A percentile compares a stretch with the other conserved stretches of the same genome.
phyloP scores from a whole-genome alignment of 2,888 invertebrate species.

The Cerceris ruficornis region DNA sequence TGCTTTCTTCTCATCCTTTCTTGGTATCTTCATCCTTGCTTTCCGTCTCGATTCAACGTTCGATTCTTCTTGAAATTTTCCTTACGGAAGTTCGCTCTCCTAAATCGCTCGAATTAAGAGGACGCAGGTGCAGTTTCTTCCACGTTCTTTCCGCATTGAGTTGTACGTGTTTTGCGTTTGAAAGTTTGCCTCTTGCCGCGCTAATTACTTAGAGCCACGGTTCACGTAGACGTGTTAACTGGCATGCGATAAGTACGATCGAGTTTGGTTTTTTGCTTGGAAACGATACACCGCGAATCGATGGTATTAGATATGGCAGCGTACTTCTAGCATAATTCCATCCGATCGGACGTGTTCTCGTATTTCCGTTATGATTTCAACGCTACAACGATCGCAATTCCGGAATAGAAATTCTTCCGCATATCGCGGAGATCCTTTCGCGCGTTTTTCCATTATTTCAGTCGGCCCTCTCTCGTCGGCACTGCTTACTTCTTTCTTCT shows the following conservation, averaged over 20 bases:
- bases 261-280: no score
- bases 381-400: no score
- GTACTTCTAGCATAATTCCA: no score
- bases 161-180: neutral
- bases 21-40: neutral
- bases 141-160: neutral
- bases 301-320: no score
- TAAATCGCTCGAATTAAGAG: neutral
- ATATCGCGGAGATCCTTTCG: neutral
- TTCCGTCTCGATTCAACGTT: neutral
- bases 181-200: neutral
- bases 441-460: slow-evolving; percentile 13
- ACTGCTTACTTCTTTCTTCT: slow-evolving; percentile 41
- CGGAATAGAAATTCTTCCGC: neutral
- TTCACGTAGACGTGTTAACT: neutral
- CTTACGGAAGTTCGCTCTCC: neutral
- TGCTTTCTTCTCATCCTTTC: neutral
- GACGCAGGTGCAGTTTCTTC: neutral
- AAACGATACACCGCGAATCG: no score
- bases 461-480: slow-evolving; percentile 4
- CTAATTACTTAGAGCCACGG: slow-evolving; percentile 8
- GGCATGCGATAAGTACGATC: no score
- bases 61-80: neutral
- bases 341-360: no score
- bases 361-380: no score